Evolutionary conservation across 37 sponge, comb jelly and placozoan genomes (phyloP).

Genomic region (Hexactinellida sp.): DNA sequence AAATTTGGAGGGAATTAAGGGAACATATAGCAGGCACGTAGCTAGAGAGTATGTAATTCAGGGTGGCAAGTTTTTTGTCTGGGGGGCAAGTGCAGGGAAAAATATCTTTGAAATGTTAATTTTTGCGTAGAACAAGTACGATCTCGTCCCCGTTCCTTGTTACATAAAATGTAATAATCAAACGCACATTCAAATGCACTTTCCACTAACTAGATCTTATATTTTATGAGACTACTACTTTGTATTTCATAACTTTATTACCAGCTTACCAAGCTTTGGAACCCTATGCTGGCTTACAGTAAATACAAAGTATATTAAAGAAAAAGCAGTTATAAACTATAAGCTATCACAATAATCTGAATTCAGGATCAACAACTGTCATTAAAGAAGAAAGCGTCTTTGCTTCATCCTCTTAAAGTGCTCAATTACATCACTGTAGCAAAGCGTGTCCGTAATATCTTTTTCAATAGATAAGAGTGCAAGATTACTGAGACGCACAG

Average conservation of each 20-base stretch:
- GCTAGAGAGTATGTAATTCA: not conserved
- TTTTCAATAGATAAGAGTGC: not conserved
- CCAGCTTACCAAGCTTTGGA: not conserved
- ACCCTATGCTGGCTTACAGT: not conserved
- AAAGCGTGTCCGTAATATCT: not conserved
- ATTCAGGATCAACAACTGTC: not conserved
- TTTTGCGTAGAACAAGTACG: not conserved
- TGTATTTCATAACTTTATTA: not conserved
- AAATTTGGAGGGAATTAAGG: no score
- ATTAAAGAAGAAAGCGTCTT: not conserved
- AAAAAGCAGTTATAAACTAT: not conserved
- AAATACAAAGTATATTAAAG: not conserved
- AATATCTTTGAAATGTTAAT: not conserved
- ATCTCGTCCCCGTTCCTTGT: not conserved
- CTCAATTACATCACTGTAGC: slow-evolving; percentile 1
- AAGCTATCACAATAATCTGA: slow-evolving; percentile 13
- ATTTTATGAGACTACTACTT: not conserved
- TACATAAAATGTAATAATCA: not conserved
- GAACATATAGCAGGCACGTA: slow-evolving; percentile 4
- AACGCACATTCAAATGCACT: not conserved
- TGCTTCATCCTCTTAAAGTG: slow-evolving; percentile 6
- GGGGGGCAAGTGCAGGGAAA: not conserved
- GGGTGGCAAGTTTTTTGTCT: not conserved
- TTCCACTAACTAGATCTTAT: not conserved
- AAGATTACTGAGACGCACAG: slow-evolving; percentile 13